Base-by-base conservation (phyloP, 1,140 invertebrate genomes). In the Leptopilina clavipes region DNA sequence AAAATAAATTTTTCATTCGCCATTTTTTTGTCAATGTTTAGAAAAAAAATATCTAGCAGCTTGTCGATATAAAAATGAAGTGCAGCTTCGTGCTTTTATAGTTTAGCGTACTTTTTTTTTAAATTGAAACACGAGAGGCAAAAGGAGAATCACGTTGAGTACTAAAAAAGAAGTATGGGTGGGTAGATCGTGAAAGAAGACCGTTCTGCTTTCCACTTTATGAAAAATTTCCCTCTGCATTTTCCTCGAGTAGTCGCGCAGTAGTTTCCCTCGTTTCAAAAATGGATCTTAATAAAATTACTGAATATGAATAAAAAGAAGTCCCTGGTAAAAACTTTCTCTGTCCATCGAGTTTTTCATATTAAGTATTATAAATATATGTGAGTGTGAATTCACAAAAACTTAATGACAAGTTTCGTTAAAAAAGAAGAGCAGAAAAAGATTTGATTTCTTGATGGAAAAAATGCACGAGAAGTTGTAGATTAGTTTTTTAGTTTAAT, bases 51-150 rank as follows among this genome's bases (percentile, higher is more conserved):
- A 52, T 52, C 48, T 52, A 52, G 48, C 48, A 52, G 48, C n/a
- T 52, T 52, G 48, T 52, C 48, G 48, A 52, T 52, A 52, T 52
- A 52, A 52, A 52, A 52, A 52, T 52, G 48, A 52, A 52, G 48
- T 52, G 48, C 48, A 52, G 12, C 14, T 52, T 52, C 48, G 1
- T 17, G 48, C 48, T 52, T 52, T 52, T 52, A 52, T 52, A n/a
- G 17, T 52, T 52, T 52, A n/a, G 17, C n/a, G 14, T 52, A 17
- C 14, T 10, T 22, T 10, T 22, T 22, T 19, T 22, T 18, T 22
- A 17, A 14, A 14, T 59, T 22, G 54, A 59, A 59, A 59, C 54
- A 59, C 8, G 54, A 59, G 54, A 59, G 18, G 54, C 5, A 22
- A 59, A 59, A 59, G n/a, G 9, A 56, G 18, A 59, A 59, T 59